phyloP scores from a whole-genome alignment of 2,888 invertebrate genomes.

The Drosophila gaucha region DNA sequence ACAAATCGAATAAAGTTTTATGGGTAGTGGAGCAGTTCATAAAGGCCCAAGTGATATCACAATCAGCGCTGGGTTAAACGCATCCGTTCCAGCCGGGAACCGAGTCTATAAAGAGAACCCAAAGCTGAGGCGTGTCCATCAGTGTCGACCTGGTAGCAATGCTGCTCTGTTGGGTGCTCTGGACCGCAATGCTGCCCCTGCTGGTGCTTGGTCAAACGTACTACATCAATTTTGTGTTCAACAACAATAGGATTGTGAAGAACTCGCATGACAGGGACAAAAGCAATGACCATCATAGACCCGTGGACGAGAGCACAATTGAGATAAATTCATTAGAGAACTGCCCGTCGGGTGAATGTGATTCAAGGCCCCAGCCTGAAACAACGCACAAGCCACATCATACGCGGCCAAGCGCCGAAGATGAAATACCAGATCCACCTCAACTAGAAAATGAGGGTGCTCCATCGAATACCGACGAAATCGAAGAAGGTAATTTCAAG shows the following conservation, averaged over 20 bases:
- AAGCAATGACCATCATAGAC: too few relatives aligned
- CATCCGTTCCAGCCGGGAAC: constrained; percentile 18
- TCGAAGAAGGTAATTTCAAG: background rate
- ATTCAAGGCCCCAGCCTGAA: too few relatives aligned
- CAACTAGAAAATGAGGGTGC: background rate
- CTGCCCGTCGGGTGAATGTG: too few relatives aligned
- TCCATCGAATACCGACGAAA: background rate
- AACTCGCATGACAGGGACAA: background rate
- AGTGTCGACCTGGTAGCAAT: constrained; percentile 19
- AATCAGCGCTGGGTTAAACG: constrained; percentile 26
- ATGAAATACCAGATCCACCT: background rate
- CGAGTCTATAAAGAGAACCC: constrained; percentile 57
- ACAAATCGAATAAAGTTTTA: constrained; percentile 18
- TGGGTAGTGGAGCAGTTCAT: too few relatives aligned
- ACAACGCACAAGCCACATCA: background rate
- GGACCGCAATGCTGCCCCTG: constrained; percentile 32
- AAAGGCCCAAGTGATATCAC: constrained; percentile 13
- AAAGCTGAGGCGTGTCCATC: constrained; percentile 18
- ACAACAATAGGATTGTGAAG: constrained; percentile 36
- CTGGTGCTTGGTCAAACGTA: constrained; percentile 55
- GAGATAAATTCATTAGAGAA: background rate
- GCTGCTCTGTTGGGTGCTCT: constrained; percentile 41
- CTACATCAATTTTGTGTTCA: constrained; percentile 67
- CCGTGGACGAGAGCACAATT: too few relatives aligned
- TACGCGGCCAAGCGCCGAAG: background rate